Base-by-base conservation (phyloP, 2,888 invertebrate species). In the Rhabditoides inermis region DNA sequence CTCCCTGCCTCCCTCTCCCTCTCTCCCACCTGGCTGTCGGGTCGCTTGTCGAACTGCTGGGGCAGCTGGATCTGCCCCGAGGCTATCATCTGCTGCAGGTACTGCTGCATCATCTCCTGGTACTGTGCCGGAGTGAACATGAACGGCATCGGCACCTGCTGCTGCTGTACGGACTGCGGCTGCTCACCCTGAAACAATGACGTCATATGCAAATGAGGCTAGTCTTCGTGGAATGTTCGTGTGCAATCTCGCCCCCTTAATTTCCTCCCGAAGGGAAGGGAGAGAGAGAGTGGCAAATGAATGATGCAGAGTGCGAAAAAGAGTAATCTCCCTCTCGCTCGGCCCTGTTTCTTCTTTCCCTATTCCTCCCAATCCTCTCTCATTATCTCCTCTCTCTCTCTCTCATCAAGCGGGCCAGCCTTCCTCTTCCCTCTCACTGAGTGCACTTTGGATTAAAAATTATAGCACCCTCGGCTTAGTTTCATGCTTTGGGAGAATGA, bases 71-170 rank as follows among this genome's bases (percentile, higher is more conserved):
- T 60, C 1, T 58, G 57, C 32, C 51, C 46, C 42, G 61, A 63
- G 12, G 59, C 56, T 62, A 64, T 64, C 64, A 65, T 65, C 49
- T 67, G 67, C 55, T 69, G 68, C 53, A 74, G 62, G 57, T 74
- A 74, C 44, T 73, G 70, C 55, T 73, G 72, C 69, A 74, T 72
- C 63, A 74, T 66, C 46, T 74, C 70, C 53, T 73, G 73, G 53
- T 74, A 74, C 35, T 73, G 70, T 23, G 60, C 61, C 6, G 73
- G 73, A 1, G 72, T 54, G 32, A 68, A 47, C 48, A 61, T 68
- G 45, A 70, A 68, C 18, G 53, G 63, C 60, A 47, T 62, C 15
- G 58, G 32, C 7, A 48, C 48, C 20, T 36, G 47, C 18, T 23
- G 36, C 18, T 47, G 35, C 18, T 49, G 49, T 35, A n/a, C n/a